Conservation (phyloP, 1,140 invertebrate genomes). For the Rhagoletis pomonella region DNA sequence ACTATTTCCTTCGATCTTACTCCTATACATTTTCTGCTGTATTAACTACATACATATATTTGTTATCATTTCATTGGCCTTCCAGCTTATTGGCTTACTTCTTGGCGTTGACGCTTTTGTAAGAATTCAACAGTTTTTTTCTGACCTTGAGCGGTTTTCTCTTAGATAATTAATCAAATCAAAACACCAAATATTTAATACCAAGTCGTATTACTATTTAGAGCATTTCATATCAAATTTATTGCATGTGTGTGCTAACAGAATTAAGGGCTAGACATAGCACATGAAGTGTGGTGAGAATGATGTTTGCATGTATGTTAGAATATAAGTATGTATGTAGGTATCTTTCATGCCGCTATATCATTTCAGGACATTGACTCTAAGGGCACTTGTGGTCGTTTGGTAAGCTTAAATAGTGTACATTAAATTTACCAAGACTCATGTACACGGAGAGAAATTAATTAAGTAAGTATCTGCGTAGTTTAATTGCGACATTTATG, state of each 20-base stretch:
- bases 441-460: not conserved
- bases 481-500: no score
- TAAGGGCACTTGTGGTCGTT: not conserved
- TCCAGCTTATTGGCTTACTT: no score
- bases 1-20: no score
- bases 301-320: not conserved
- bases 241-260: no score
- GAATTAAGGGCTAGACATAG: no score
- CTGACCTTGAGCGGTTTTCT: no score
- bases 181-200: not conserved
- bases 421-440: not conserved
- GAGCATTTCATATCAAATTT: not conserved
- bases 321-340: not conserved
- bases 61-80: no score
- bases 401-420: not conserved
- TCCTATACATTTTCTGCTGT: no score
- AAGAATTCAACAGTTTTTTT: no score
- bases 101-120: not conserved
- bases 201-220: not conserved
- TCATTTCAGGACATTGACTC: conserved; percentile 19
- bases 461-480: no score
- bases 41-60: no score
- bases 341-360: not conserved
- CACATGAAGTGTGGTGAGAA: not conserved
- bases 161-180: not conserved